A percentile compares a stretch with the other conserved stretches of the same genome.
Evolutionary conservation across 2,113 vertebrate species (phyloP).

Genomic region (Saguinus midas): DNA sequence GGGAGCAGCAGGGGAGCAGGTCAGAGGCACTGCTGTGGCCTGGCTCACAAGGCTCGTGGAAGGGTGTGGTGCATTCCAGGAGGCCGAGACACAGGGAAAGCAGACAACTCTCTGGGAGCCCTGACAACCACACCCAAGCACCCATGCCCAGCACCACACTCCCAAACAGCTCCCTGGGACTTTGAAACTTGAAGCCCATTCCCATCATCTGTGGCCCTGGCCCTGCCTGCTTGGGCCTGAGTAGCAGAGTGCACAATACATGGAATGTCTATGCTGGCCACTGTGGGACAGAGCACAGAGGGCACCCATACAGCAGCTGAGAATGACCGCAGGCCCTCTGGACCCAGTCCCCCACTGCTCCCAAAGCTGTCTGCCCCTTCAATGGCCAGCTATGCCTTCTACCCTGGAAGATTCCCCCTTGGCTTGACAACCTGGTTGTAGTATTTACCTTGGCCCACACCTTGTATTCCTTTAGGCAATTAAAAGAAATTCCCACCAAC

Average conservation of each 20-base stretch:
- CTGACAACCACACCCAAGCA: rapidly evolving
- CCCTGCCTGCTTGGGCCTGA: too few relatives aligned
- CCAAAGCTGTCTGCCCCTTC: not conserved
- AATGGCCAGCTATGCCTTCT: not conserved
- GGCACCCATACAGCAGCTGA: rapidly evolving
- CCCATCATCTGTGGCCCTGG: too few relatives aligned
- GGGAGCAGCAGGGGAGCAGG: not conserved
- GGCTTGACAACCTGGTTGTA: not conserved
- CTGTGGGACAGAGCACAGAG: not conserved
- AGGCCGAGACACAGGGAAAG: rapidly evolving
- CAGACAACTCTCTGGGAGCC: too few relatives aligned
- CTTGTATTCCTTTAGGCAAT: not conserved
- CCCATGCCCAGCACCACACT: not conserved
- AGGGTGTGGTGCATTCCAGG: rapidly evolving
- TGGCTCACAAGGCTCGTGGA: rapidly evolving
- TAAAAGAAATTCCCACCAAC: not conserved
- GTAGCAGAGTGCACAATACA: rapidly evolving
- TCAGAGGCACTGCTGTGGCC: rapidly evolving
- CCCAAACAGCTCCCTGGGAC: not conserved
- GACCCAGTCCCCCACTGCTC: rapidly evolving
- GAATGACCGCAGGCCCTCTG: not conserved
- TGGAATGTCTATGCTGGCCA: not conserved
- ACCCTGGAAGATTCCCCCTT: rapidly evolving
- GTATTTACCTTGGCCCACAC: not conserved
- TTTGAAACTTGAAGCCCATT: too few relatives aligned